A percentile compares a stretch with the other conserved stretches of the same genome.
Conservation (phyloP, 2,113 vertebrate genomes). For the Climacteris rufus region DNA sequence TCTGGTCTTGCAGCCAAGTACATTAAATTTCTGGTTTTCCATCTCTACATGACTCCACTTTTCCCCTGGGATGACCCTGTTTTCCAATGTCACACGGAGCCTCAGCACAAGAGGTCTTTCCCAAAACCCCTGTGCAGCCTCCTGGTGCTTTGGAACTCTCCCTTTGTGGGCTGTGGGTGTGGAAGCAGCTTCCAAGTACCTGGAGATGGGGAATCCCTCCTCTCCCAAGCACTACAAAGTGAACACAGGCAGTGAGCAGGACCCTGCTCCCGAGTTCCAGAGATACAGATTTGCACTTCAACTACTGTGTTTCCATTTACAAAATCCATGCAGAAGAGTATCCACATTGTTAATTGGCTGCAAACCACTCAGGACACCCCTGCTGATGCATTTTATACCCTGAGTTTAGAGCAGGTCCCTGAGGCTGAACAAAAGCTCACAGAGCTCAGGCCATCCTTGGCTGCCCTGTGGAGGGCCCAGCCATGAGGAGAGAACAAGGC, state of each 20-base stretch:
- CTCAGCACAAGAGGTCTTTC: neutral
- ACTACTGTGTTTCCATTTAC: fast-evolving
- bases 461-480: too few species aligned
- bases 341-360: neutral
- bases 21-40: neutral
- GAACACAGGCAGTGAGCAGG: fast-evolving
- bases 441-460: too few species aligned
- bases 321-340: neutral
- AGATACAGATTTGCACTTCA: neutral
- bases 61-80: neutral
- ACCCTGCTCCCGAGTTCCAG: neutral
- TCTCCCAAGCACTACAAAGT: neutral
- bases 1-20: neutral
- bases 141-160: neutral
- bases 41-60: neutral
- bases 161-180: neutral
- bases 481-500: too few species aligned
- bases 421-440: neutral
- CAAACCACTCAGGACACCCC: neutral
- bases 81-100: neutral
- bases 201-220: neutral
- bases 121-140: neutral
- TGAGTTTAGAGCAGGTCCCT: neutral
- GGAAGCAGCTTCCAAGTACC: neutral
- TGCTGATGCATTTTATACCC: too few species aligned